Conservation (phyloP, 1,140 invertebrate species). For the Zaprionus africanus region DNA sequence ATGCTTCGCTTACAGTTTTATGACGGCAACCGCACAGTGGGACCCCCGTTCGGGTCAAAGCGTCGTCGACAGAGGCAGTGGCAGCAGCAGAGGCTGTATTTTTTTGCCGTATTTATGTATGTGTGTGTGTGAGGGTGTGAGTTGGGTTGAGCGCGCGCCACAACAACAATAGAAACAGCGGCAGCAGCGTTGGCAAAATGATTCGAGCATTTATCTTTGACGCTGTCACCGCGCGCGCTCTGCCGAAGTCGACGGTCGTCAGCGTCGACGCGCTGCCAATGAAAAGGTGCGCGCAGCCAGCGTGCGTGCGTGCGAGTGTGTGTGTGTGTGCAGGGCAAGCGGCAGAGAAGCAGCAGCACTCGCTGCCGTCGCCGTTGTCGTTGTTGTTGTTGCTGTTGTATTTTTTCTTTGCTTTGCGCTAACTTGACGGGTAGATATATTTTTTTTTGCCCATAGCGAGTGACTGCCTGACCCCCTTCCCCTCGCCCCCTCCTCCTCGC, state of each 20-base stretch:
- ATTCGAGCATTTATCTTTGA: slow-evolving; percentile 75
- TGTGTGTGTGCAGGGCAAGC: not conserved
- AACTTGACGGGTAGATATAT: slow-evolving; percentile 50
- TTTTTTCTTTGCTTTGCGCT: slow-evolving; percentile 53
- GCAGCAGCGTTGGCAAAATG: slow-evolving; percentile 56
- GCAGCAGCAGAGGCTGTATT: slow-evolving; percentile 21
- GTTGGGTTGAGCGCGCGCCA: slow-evolving; percentile 35
- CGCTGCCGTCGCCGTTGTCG: slow-evolving; percentile 8
- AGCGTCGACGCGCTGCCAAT: slow-evolving; percentile 47
- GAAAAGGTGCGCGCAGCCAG: slow-evolving; percentile 67
- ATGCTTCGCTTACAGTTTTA: slow-evolving; percentile 54
- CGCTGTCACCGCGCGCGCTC: slow-evolving; percentile 52
- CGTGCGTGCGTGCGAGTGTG: slow-evolving; percentile 12
- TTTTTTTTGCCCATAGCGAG: slow-evolving; percentile 52
- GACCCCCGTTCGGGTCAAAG: slow-evolving; percentile 38
- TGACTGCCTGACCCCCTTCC: slow-evolving; percentile 28
- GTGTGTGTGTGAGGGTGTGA: slow-evolving; percentile 27
- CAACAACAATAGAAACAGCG: slow-evolving; percentile 33
- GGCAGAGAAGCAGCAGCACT: slow-evolving; percentile 30
- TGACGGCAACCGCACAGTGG: slow-evolving; percentile 45
- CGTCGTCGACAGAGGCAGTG: slow-evolving; percentile 16
- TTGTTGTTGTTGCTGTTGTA: slow-evolving; percentile 30
- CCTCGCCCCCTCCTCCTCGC: slow-evolving; percentile 4
- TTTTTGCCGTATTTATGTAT: slow-evolving; percentile 1
- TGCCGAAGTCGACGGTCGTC: slow-evolving; percentile 22